Percentiles rank a stretch among this genome's conserved stretches.
Conservation (phyloP, 2,113 vertebrate species). For the Mustelus asterias region DNA sequence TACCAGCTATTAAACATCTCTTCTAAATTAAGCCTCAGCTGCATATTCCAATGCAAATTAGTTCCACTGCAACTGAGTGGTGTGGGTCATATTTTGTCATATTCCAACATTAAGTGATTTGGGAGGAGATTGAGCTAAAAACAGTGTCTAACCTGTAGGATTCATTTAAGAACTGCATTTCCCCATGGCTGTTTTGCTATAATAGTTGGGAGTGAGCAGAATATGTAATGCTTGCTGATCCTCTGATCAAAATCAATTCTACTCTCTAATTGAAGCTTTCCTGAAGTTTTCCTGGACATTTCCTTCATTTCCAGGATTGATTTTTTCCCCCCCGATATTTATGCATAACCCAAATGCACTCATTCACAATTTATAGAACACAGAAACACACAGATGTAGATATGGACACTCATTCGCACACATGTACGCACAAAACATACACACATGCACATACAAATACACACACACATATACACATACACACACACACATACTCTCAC, state of each 20-base stretch:
- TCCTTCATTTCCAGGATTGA: background rate
- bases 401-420: background rate
- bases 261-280: background rate
- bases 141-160: background rate
- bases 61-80: background rate
- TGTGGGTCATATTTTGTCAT: background rate
- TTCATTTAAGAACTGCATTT: slow-evolving; percentile 6
- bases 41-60: slow-evolving; percentile 4
- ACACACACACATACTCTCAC: background rate
- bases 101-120: background rate
- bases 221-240: background rate
- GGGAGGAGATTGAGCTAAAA: background rate
- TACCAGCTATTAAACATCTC: background rate
- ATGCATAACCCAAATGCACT: background rate
- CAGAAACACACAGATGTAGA: background rate
- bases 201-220: background rate
- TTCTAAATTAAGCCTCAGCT: background rate
- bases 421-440: background rate
- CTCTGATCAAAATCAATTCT: slow-evolving; percentile 16
- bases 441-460: background rate
- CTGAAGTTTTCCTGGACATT: background rate
- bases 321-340: background rate
- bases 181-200: background rate
- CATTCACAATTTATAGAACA: background rate
- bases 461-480: background rate